Percentiles rank a stretch among this genome's conserved stretches.
phyloP scores from a whole-genome alignment of 2,797 vertebrate genomes.

The Argentina silus region DNA sequence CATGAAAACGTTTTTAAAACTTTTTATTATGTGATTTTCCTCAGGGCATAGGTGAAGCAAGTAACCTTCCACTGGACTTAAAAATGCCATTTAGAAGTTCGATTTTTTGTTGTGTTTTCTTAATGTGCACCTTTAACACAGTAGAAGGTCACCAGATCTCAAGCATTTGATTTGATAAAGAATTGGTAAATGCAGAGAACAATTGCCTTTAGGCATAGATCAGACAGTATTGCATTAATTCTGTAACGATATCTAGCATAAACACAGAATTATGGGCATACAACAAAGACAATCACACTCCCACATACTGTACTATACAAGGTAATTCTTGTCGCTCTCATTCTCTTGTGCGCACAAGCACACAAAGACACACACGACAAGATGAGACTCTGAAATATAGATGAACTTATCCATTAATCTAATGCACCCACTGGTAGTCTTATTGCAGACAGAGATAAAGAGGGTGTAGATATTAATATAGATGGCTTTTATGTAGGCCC shows the following conservation, averaged over 20 bases:
- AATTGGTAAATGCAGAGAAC: slow-evolving; percentile 6
- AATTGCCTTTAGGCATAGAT: slow-evolving; percentile 7
- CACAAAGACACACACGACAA: not conserved
- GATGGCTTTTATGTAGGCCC: slow-evolving; percentile 44
- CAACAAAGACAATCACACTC: not conserved
- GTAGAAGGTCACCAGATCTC: slow-evolving; percentile 10
- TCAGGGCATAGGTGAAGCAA: slow-evolving; percentile 8
- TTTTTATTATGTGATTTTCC: not conserved
- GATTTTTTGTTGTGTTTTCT: slow-evolving; percentile 1
- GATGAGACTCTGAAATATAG: not conserved
- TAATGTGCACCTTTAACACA: not conserved
- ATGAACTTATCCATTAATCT: slow-evolving; percentile 47
- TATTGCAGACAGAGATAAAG: slow-evolving; percentile 24
- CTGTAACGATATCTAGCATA: not conserved
- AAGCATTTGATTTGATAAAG: not conserved
- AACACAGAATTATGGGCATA: slow-evolving; percentile 1
- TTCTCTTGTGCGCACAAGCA: not conserved
- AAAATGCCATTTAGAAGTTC: not conserved
- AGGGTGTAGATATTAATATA: slow-evolving; percentile 20
- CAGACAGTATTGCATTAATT: not conserved
- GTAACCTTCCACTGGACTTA: not conserved
- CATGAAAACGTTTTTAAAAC: not conserved
- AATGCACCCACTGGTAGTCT: slow-evolving; percentile 17
- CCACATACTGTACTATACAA: not conserved
- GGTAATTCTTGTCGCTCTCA: no score